phyloP scores from a whole-genome alignment of 2,113 vertebrate genomes.

The Macquaria ambigua region DNA sequence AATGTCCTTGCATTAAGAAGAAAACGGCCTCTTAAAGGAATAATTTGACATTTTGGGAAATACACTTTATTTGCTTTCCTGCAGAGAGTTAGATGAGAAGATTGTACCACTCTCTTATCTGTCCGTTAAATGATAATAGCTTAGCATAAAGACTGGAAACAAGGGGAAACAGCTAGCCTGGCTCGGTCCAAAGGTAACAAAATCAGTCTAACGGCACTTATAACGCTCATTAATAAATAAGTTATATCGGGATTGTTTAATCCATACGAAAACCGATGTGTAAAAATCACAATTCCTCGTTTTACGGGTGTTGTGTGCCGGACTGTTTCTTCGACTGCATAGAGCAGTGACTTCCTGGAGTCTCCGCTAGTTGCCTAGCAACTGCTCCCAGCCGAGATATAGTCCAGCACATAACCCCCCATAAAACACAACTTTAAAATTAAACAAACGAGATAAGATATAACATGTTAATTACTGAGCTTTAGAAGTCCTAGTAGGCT shows the following conservation, averaged over 20 bases:
- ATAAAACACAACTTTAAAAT: slow-evolving; percentile 11
- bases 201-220: background rate
- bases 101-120: background rate
- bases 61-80: background rate
- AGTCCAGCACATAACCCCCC: background rate
- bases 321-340: background rate
- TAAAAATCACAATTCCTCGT: no score
- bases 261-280: background rate
- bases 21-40: background rate
- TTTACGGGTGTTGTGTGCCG: no score
- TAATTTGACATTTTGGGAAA: background rate
- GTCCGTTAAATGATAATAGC: background rate
- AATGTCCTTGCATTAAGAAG: background rate
- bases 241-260: background rate
- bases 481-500: background rate
- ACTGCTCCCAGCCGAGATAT: slow-evolving; percentile 20
- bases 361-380: slow-evolving; percentile 7
- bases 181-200: background rate
- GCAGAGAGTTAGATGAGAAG: background rate
- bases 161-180: no score
- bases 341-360: slow-evolving; percentile 8
- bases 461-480: background rate
- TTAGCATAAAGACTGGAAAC: background rate
- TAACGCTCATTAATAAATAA: background rate
- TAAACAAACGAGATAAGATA: background rate